These are phyloP conservation scores for Scaptomyza tumidula DNA, from an alignment of 2,888 invertebrate species.

Conservation along the genomic window DNA sequence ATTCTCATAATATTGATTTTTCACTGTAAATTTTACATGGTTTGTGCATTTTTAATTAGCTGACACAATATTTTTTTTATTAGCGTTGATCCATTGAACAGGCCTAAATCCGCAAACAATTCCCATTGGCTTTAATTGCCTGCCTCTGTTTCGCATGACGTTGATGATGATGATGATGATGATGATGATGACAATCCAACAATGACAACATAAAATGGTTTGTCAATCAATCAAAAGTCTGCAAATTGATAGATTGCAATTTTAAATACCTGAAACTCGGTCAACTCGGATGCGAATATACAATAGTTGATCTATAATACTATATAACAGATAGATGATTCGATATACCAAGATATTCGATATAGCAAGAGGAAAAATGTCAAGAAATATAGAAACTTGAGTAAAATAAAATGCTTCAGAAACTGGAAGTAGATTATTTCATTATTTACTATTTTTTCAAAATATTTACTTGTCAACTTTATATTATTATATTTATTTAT, in stretches of 20 bases:
- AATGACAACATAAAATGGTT: slow-evolving; percentile 51
- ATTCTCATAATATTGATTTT: slow-evolving; percentile 63
- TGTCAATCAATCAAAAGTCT: slow-evolving; percentile 71
- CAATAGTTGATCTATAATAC: not conserved
- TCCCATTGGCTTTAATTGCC: slow-evolving; percentile 44
- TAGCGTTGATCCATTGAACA: slow-evolving; percentile 30
- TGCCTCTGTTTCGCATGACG: slow-evolving; percentile 9
- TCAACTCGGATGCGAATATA: not conserved
- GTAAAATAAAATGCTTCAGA: too few species aligned
- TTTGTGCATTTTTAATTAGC: slow-evolving; percentile 73
- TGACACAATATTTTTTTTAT: slow-evolving; percentile 51
- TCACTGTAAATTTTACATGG: slow-evolving; percentile 54
- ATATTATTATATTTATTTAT: too few species aligned
- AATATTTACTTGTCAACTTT: too few species aligned
- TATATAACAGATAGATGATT: not conserved
- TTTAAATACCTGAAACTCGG: slow-evolving; percentile 30
- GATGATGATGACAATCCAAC: slow-evolving; percentile 23
- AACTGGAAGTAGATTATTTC: too few species aligned
- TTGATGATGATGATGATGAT: slow-evolving; percentile 18
- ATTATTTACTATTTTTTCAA: too few species aligned
- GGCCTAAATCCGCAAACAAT: slow-evolving; percentile 1
- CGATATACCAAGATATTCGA: too few species aligned
- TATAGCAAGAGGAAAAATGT: not conserved
- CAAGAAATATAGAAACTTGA: too few species aligned
- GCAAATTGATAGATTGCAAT: slow-evolving; percentile 55